Conservation (phyloP, 1,140 invertebrate species). For the Trichonephila inaurata region DNA sequence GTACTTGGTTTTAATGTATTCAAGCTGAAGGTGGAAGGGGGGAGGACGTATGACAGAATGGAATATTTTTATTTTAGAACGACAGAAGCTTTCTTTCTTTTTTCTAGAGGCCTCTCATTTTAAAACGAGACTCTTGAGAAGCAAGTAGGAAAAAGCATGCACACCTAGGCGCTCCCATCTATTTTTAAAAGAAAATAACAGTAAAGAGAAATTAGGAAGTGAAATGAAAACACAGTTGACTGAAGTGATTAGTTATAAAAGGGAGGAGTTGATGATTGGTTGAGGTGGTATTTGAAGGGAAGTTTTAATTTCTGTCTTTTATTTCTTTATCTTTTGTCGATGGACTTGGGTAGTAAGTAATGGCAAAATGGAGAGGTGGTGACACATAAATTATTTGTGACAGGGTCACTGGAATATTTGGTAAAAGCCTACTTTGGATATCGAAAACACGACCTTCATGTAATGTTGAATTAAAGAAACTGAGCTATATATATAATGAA, state of each 20-base stretch:
- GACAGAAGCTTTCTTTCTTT: background rate
- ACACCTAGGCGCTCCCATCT: background rate
- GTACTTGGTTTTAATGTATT: background rate
- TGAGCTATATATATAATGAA: background rate
- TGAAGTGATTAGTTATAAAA: constrained; percentile 49
- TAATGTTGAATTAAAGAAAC: background rate
- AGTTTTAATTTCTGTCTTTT: background rate
- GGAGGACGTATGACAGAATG: background rate
- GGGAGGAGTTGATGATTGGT: constrained; percentile 53
- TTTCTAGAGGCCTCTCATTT: background rate
- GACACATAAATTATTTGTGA: background rate
- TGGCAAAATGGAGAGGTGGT: background rate
- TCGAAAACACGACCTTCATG: background rate
- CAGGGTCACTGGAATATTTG: background rate
- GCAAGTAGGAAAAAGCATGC: background rate
- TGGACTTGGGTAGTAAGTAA: background rate
- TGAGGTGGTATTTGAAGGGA: constrained; percentile 12
- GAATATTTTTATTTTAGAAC: background rate
- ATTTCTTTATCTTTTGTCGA: background rate
- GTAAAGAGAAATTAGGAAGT: constrained; percentile 30
- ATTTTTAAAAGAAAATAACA: background rate
- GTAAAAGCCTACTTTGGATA: background rate
- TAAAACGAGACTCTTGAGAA: background rate
- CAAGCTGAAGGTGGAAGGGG: background rate
- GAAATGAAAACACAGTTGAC: background rate